phyloP scores from a whole-genome alignment of 2,113 vertebrate genomes.

The Arothron firmamentum region DNA sequence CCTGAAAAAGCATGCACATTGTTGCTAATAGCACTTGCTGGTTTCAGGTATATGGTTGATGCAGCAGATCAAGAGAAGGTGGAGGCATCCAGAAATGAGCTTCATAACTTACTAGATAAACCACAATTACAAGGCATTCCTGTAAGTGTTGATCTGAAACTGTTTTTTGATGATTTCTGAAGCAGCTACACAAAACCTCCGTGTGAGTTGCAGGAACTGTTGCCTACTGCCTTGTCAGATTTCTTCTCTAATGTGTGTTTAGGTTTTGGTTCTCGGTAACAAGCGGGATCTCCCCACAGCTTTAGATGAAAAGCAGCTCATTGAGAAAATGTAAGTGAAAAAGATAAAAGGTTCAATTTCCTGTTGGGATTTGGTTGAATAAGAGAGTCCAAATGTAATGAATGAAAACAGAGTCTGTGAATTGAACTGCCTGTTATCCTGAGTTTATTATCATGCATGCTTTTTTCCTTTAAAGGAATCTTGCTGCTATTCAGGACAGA shows the following conservation, averaged over 20 bases:
- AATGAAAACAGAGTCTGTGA: not conserved
- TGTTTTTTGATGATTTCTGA: conserved; percentile 1
- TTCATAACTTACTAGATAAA: conserved; percentile 99
- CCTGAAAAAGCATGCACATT: not conserved
- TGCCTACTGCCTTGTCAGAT: not conserved
- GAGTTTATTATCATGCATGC: not conserved
- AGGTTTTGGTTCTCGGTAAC: conserved; percentile 88
- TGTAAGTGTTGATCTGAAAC: conserved; percentile 74
- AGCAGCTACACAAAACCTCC: not conserved
- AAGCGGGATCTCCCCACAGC: conserved; percentile 84
- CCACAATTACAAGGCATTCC: conserved; percentile 99
- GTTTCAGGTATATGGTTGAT: conserved; percentile 96
- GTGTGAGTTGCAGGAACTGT: not conserved
- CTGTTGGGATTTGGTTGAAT: not conserved
- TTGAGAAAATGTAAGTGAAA: conserved; percentile 85
- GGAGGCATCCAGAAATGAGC: conserved; percentile 95
- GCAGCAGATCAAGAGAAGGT: conserved; percentile 97
- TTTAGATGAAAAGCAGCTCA: conserved; percentile 88
- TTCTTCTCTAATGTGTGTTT: conserved; percentile 27
- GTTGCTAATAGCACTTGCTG: not conserved
- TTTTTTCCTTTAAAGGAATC: conserved; percentile 68
- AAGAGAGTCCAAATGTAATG: not conserved
- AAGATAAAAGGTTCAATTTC: not conserved
- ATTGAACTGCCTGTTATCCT: not conserved
- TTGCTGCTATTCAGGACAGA: conserved; percentile 83